Base-by-base conservation (phyloP, 2,888 invertebrate genomes). In the Pardosa pseudoannulata region DNA sequence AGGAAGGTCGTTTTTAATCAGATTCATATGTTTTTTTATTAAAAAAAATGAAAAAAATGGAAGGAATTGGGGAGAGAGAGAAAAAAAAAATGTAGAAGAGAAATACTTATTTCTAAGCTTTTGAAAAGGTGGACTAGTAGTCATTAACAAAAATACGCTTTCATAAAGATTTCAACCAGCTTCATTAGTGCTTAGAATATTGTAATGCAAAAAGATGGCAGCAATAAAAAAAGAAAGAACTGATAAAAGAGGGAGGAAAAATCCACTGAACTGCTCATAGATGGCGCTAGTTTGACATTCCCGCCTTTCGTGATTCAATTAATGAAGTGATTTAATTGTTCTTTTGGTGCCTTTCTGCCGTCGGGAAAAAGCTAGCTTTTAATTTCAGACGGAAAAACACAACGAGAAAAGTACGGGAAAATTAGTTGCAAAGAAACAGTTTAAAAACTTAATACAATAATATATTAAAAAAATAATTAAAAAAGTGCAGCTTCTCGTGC, bases 361-460 rank as follows among this genome's bases (percentile, higher is more conserved):
- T 76, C 71, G 65, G 23, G 73, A 56, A 62, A 36, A n/a, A 62
- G 75, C 79, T 62, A 70, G 67, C 79, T 79, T 85, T 83, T 83
- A 83, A 83, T 83, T 83, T 83, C 78, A 36, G 29, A 23, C 23
- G 50, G 41, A 78, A 83, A 83, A 83, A 83, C 83, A 83, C 56
- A 72, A 36, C n/a, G 64, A 11, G 23, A 32, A 36, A 74, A 70
- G 28, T 72, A 29, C 46, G 46, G 27, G 56, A 64, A 85, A 85
- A 85, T 85, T 85, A 85, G 85, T 85, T 70, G 85, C 78, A 85
- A 85, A 79, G 85, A 85, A 85, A 85, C 85, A 85, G 85, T 85
- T 85, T 85, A 85, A 85, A 85, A 85, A 85, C 85, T 85, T 85
- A 85, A 79, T 85, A 85, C 74, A 85, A 85, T 85, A 85, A 85